Evolutionary conservation across 2,113 vertebrate genomes (phyloP).

Genomic region (Lampris incognitus): DNA sequence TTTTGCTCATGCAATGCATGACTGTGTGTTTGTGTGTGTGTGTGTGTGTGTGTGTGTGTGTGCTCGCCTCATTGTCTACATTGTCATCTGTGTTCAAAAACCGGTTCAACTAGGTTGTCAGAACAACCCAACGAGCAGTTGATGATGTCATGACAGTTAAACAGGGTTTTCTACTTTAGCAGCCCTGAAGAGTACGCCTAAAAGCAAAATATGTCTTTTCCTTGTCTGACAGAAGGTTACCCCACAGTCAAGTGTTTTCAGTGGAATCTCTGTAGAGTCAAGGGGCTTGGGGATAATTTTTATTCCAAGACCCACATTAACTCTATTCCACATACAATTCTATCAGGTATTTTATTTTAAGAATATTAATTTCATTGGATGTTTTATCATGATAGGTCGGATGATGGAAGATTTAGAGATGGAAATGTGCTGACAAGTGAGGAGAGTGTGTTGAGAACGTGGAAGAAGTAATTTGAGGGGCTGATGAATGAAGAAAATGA

Average conservation of each 20-base stretch:
- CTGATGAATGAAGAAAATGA: no score
- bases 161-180: slow-evolving; percentile 68
- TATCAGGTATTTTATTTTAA: slow-evolving; percentile 38
- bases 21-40: not conserved
- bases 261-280: not conserved
- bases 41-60: slow-evolving; percentile 16
- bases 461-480: no score
- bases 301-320: not conserved
- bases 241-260: not conserved
- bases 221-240: slow-evolving; percentile 16
- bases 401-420: no score
- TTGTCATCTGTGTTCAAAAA: slow-evolving; percentile 57
- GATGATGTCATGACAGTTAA: slow-evolving; percentile 69
- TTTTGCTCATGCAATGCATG: not conserved
- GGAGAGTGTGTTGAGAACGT: no score
- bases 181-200: not conserved
- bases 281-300: not conserved
- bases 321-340: slow-evolving; percentile 5
- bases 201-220: slow-evolving; percentile 36
- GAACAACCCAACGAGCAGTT: slow-evolving; percentile 47
- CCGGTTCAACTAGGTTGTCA: slow-evolving; percentile 56
- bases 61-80: slow-evolving; percentile 25
- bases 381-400: not conserved
- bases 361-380: slow-evolving; percentile 18
- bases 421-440: no score